Base-by-base conservation (phyloP, 1,140 invertebrate genomes). In the Dendrolimus kikuchii region DNA sequence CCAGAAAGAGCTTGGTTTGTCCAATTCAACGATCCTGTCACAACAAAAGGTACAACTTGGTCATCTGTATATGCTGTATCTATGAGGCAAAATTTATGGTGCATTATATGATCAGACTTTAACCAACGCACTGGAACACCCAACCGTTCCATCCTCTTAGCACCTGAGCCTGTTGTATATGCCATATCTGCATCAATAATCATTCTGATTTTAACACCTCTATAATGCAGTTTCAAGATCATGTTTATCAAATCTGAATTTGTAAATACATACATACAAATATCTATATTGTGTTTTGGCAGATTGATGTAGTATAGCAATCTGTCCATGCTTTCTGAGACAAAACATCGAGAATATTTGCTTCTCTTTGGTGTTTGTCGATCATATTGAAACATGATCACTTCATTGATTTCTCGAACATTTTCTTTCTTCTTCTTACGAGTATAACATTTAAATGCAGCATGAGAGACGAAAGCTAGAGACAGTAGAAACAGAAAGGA, bases 181-280 rank as follows among this genome's bases (percentile, higher is more conserved):
- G 81, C 83, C 83, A 86, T 86, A 39, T 86, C 81, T 5, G 83
- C 77, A 53, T 86, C 83, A 47, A 82, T 47, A 51, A 86, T 82
- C 5, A 83, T 45, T 38, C 83, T 64, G 8, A 86, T 59, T 58
- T 71, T 77, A n/a, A 84, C 55, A 23, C 81, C 78, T 64, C 64
- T 66, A 39, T 65, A 69, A 38, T 74, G 59, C 8, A 79, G 55
- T 46, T 79, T 81, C 36, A 83, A 8, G 38, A 86, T 51, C 9
- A 57, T 56, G 46, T 82, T 76, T 6, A 64, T 56, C 38, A 85
- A 46, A 46, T 86, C 83, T 4, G 54, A 6, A 65, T 78, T 86
- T 38, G 81, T 85, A 36, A 83, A 55, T 4, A 86, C 70, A 52
- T 80, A 86, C 74, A 86, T 82, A 38, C 81, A 84, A 40, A 84